Conservation (phyloP, 2,797 vertebrate genomes). For the Sebastes flavidus region DNA sequence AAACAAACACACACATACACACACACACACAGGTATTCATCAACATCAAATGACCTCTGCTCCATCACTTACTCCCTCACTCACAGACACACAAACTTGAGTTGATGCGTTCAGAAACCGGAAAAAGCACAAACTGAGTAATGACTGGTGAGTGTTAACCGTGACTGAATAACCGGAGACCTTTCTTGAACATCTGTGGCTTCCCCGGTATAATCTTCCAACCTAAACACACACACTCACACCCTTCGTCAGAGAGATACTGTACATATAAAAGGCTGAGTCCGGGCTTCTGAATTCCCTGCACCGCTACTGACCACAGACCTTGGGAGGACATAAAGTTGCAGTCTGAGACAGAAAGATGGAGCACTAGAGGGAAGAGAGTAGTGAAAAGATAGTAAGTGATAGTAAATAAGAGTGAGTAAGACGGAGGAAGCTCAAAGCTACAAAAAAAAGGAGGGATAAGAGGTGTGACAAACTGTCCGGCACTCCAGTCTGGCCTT, state of each 20-base stretch:
- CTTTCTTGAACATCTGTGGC: constrained; percentile 20
- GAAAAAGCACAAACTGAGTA: constrained; percentile 19
- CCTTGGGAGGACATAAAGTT: constrained; percentile 12
- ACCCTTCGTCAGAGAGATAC: constrained; percentile 3
- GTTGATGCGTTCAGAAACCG: neutral
- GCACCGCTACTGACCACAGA: constrained; percentile 7
- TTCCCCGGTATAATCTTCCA: constrained; percentile 7
- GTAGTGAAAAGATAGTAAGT: neutral
- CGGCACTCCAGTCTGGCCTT: neutral
- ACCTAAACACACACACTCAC: constrained; percentile 8
- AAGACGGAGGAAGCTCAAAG: neutral
- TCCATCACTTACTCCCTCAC: constrained; percentile 10
- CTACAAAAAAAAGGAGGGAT: neutral
- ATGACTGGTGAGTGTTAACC: constrained; percentile 12
- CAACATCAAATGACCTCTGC: constrained; percentile 28
- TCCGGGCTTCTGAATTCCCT: constrained; percentile 8
- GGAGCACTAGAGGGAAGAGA: neutral
- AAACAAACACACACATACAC: neutral
- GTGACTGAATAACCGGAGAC: constrained; percentile 66
- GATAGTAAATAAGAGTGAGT: constrained; percentile 1
- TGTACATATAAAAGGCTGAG: constrained; percentile 50
- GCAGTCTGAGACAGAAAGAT: constrained; percentile 2
- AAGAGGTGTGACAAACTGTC: constrained; percentile 1
- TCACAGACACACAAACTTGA: neutral
- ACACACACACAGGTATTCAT: neutral